Percentiles rank a stretch among this genome's conserved stretches.
These are phyloP conservation scores for Oostethus manadensis DNA, from an alignment of 2,113 vertebrate genomes.

Conservation along the genomic window DNA sequence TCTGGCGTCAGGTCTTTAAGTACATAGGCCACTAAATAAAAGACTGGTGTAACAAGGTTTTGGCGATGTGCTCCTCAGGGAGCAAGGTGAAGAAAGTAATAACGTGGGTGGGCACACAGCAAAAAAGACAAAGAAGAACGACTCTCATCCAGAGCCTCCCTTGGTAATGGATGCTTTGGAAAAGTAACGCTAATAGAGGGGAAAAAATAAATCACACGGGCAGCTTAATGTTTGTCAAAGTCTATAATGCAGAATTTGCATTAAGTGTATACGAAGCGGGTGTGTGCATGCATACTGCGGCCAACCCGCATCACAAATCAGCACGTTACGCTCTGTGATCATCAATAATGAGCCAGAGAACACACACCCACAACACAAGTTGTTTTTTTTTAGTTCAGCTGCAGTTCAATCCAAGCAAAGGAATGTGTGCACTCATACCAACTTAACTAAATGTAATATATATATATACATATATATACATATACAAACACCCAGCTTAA, in stretches of 20 bases:
- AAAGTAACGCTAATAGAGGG: background rate
- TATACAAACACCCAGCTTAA: slow-evolving; percentile 37
- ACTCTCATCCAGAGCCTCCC: slow-evolving; percentile 11
- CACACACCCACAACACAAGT: slow-evolving; percentile 10
- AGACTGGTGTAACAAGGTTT: slow-evolving; percentile 37
- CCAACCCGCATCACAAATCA: slow-evolving; percentile 17
- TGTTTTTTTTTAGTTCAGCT: slow-evolving; percentile 9
- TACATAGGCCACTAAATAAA: slow-evolving; percentile 55
- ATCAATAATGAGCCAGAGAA: slow-evolving; percentile 46
- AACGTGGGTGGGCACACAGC: slow-evolving; percentile 9
- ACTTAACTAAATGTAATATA: slow-evolving; percentile 18
- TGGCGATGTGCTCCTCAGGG: slow-evolving; percentile 18
- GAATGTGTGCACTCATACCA: slow-evolving; percentile 10
- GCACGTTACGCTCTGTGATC: slow-evolving; percentile 32
- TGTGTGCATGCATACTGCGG: slow-evolving; percentile 1
- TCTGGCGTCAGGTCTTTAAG: slow-evolving; percentile 50
- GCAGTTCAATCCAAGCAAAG: slow-evolving; percentile 10
- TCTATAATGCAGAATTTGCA: slow-evolving; percentile 5
- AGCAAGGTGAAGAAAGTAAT: slow-evolving; percentile 16
- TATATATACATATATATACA: slow-evolving; percentile 18
- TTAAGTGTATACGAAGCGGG: slow-evolving; percentile 4
- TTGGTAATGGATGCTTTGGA: slow-evolving; percentile 2
- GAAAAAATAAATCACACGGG: slow-evolving; percentile 6
- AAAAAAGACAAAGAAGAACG: slow-evolving; percentile 20
- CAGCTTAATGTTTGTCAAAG: slow-evolving; percentile 4